Base-by-base conservation (phyloP, 2,113 vertebrate genomes). In the Centropristis striata region DNA sequence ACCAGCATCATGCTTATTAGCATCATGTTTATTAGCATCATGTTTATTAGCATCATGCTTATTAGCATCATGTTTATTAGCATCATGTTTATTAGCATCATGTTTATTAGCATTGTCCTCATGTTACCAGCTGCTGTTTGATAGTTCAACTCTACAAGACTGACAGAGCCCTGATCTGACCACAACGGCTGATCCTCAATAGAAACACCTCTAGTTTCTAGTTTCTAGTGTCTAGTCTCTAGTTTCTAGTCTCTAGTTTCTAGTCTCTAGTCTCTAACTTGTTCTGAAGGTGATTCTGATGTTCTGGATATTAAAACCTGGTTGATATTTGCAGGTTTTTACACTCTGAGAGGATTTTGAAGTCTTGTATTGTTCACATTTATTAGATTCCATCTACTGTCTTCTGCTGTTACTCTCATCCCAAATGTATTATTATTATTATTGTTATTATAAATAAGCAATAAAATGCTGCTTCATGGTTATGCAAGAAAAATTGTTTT, bases 381-480 rank as follows among this genome's bases (percentile, higher is more conserved):
- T 75, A 64, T 59, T 60, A 15, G 2, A 71, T 15, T 57, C 18
- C 42, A 57, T 77, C 58, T 65, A 28, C 61, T 80, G 25, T 51
- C n/a, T 27, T 39, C n/a, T 36, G 10, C 18, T 75, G 66, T 79
- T 72, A 71, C 32, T 21, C 59, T 42, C 14, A 11, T 57, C 36
- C 3, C 32, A 4, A 37, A 28, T 25, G 27, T n/a, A 69, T 57
- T 61, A 74, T 37, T 68, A 44, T 46, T 23, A n/a, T n/a, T n/a
- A n/a, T n/a, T n/a, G n/a, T n/a, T n/a, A n/a, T n/a, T n/a, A n/a
- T n/a, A n/a, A n/a, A n/a, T n/a, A n/a, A n/a, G n/a, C 65, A 86
- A 80, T 90, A 88, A 88, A 80, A 11, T 25, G 8, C 20, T 82
- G 72, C 63, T 75, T 72, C 32, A 27, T 61, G 36, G 1, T 71